These are phyloP conservation scores for Zygaena filipendulae DNA, from an alignment of 2,888 invertebrate genomes.

Conservation along the genomic window DNA sequence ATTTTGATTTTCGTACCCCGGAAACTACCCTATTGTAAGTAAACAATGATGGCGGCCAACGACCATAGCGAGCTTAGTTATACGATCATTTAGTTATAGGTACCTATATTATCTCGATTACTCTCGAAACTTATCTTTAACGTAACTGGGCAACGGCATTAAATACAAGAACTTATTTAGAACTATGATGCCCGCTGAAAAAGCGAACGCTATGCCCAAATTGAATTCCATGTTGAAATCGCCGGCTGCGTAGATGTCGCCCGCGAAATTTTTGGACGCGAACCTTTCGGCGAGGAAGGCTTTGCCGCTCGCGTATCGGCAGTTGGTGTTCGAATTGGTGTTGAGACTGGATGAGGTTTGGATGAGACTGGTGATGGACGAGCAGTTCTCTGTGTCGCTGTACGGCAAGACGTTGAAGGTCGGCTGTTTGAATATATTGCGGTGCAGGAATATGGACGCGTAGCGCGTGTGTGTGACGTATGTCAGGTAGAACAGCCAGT, in stretches of 20 bases:
- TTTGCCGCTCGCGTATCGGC: constrained; percentile 77
- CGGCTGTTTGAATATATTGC: constrained; percentile 74
- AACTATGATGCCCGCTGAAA: constrained; percentile 82
- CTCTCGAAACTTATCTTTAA: constrained; percentile 89
- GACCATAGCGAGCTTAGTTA: too few relatives aligned
- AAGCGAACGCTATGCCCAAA: constrained; percentile 84
- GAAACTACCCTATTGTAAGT: too few relatives aligned
- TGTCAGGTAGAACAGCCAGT: constrained; percentile 84
- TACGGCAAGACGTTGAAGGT: constrained; percentile 64
- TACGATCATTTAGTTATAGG: too few relatives aligned
- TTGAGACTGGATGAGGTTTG: constrained; percentile 62
- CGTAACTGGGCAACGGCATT: constrained; percentile 84
- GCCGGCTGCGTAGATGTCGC: constrained; percentile 66
- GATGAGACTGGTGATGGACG: constrained; percentile 57
- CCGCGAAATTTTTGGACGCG: constrained; percentile 62
- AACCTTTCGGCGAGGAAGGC: constrained; percentile 79
- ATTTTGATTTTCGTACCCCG: too few relatives aligned
- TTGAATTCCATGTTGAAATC: constrained; percentile 80
- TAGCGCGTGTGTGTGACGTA: constrained; percentile 85
- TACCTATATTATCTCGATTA: constrained; percentile 17
- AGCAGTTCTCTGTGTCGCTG: constrained; percentile 65
- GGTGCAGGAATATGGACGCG: constrained; percentile 79
- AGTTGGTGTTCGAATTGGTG: constrained; percentile 66
- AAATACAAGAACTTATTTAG: constrained; percentile 88
- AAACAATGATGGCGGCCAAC: too few relatives aligned